Percentiles rank a stretch among this genome's conserved stretches.
Conservation (phyloP, 1,140 invertebrate species). For the Lamellibrachia luymesi region DNA sequence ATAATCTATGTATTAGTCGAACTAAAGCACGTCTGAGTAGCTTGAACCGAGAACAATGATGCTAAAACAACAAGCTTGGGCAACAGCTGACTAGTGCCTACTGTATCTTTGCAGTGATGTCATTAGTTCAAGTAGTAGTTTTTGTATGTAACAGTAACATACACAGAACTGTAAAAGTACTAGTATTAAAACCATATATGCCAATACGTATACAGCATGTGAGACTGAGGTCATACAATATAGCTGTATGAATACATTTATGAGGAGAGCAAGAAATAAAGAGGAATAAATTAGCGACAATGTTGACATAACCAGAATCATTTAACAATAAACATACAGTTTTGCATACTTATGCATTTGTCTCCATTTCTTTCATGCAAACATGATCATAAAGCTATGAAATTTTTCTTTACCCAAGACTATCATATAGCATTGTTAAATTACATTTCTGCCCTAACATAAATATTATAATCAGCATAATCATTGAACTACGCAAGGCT, state of each 20-base stretch:
- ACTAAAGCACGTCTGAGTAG: not conserved
- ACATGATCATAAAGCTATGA: slow-evolving; percentile 1
- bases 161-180: not conserved
- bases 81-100: not conserved
- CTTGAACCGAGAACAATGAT: not conserved
- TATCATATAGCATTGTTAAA: not conserved
- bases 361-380: not conserved
- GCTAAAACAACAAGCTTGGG: not conserved
- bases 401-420: not conserved
- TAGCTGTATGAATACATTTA: not conserved
- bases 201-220: not conserved
- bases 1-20: not conserved
- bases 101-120: not conserved
- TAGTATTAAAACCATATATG: slow-evolving; percentile 1
- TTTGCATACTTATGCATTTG: not conserved
- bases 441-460: slow-evolving; percentile 1
- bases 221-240: not conserved
- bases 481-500: not conserved
- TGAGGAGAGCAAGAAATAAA: not conserved
- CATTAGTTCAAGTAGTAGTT: not conserved
- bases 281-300: slow-evolving; percentile 5
- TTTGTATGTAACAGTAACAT: not conserved
- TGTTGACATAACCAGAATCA: not conserved
- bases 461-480: not conserved
- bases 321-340: not conserved